A percentile compares a stretch with the other conserved stretches of the same genome.
Conservation (phyloP, 2,113 vertebrate genomes). For the Peromyscus leucopus region DNA sequence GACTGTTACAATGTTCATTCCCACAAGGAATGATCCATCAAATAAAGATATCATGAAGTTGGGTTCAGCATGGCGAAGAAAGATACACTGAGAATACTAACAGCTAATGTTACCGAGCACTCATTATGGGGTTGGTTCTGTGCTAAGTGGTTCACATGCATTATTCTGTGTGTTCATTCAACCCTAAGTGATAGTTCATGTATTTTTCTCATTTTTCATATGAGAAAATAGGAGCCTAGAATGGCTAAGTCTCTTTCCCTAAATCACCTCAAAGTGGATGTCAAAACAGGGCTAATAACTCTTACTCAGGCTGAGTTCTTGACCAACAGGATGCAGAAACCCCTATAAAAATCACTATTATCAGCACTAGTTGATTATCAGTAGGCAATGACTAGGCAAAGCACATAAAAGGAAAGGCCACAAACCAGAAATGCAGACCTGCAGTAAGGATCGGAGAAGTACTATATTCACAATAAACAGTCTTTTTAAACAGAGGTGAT, state of each 20-base stretch:
- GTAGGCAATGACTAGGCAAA: not conserved
- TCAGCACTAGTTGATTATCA: not conserved
- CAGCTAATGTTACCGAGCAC: not conserved
- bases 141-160: not conserved
- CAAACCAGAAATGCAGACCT: not conserved
- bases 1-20: not conserved
- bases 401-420: not conserved
- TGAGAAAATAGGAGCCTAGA: not conserved
- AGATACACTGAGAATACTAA: slow-evolving; percentile 3
- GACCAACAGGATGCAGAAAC: not conserved
- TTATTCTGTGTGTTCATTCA: not conserved
- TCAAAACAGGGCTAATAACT: not conserved
- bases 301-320: not conserved
- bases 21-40: not conserved
- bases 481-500: not conserved
- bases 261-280: not conserved
- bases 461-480: not conserved
- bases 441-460: not conserved
- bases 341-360: slow-evolving; percentile 1
- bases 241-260: not conserved
- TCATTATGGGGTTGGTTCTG: not conserved
- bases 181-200: not conserved
- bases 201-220: slow-evolving; percentile 23
- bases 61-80: not conserved
- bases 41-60: slow-evolving; percentile 37